Evolutionary conservation across 2,797 vertebrate genomes (phyloP), one percentile per base, ranked within the genome.

Genomic region (Lemur catta): DNA sequence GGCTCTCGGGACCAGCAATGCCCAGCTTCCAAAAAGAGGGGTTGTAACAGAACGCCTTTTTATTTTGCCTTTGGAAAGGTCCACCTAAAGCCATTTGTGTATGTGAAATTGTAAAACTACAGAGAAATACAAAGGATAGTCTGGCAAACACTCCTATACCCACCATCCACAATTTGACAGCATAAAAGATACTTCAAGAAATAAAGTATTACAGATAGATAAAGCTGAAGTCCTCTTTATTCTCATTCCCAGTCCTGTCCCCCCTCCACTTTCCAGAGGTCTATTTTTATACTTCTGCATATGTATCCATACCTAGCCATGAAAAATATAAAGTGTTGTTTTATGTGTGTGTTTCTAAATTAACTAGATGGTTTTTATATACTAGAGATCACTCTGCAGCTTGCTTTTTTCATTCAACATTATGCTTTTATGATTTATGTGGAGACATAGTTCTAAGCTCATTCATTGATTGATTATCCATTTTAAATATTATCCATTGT

Each of bases 41-140:
- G 46, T 57, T 76, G 28, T 81, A 30, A 82, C 55, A 57, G 38
- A 69, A 30, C 35, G 28, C 18, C 81, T 95, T 79, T 91, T 38
- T 78, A 22, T 69, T 94, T 69, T 90, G 28, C 15, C 11, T 90
- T 84, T 97, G 46, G 52, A 65, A 94, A 88, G 75, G 71, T 72
- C 78, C 22, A 81, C 50, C 55, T 81, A 69, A 89, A 93, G 38
- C 38, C 43, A 48, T 80, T 82, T 86, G 30, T n/a, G 61, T 35
- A 8, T 35, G 48, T 33, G 46, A 74, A 89, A 84, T 86, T 76
- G 2, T 92, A 90, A 94, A 84, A 57, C 88, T 86, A 86, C 69
- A 92, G 74, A 63, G 35, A 89, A 80, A 90, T 71, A 59, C 75
- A 84, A 55, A 86, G 71, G 52, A 57, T 86, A 84, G 35, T 84